Evolutionary conservation across 2,888 invertebrate species (phyloP).

Genomic region (Epinotia bilunana): DNA sequence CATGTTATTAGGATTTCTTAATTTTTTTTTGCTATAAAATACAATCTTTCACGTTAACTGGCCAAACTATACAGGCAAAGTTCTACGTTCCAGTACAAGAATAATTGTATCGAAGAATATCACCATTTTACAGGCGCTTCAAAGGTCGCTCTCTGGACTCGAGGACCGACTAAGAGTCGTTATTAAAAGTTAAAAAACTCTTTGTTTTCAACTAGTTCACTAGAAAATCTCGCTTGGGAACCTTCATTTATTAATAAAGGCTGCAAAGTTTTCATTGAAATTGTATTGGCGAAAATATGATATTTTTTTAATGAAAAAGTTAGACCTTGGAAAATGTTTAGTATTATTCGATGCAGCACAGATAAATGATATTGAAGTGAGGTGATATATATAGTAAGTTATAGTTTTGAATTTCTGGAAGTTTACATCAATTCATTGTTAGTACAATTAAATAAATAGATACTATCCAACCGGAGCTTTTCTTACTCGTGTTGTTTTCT

Average conservation of each 20-base stretch:
- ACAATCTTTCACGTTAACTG: not conserved
- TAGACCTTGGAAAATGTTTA: not conserved
- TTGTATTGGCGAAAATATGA: not conserved
- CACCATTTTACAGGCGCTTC: conserved; percentile 5
- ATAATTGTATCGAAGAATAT: conserved; percentile 8
- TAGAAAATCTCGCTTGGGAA: conserved; percentile 11
- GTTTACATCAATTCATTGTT: not conserved
- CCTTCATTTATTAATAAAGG: conserved; percentile 15
- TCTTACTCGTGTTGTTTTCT: conserved; percentile 3
- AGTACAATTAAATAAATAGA: not conserved
- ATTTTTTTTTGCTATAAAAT: not conserved
- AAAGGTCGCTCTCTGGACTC: not conserved
- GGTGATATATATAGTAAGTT: too few species aligned
- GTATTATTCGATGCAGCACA: not conserved
- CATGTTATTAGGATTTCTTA: too few species aligned
- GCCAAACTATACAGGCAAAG: not conserved
- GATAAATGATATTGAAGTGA: not conserved
- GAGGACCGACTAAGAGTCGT: conserved; percentile 28
- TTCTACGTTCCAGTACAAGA: not conserved
- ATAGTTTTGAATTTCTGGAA: not conserved
- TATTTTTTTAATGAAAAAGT: not conserved
- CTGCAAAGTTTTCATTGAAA: conserved; percentile 2
- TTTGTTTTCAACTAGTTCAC: conserved; percentile 27
- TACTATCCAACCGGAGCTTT: not conserved
- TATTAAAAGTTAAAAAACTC: conserved; percentile 46